phyloP scores from a whole-genome alignment of 2,888 invertebrate genomes.

The Drosophila villosipedis region DNA sequence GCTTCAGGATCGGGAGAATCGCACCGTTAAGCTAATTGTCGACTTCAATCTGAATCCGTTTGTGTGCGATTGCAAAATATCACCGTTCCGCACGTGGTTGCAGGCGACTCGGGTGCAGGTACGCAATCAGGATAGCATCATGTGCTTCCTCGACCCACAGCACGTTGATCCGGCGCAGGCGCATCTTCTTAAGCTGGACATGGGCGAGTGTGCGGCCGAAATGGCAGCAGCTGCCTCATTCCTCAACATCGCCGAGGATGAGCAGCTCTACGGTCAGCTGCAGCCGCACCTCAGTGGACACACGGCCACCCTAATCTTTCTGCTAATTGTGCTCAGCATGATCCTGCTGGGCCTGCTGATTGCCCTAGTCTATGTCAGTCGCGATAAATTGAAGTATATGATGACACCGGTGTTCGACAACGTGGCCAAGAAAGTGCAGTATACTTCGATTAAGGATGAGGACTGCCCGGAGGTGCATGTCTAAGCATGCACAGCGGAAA shows the following conservation, averaged over 20 bases:
- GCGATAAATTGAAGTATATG: constrained; percentile 87
- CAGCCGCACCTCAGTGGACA: constrained; percentile 79
- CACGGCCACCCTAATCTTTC: constrained; percentile 84
- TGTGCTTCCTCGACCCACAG: constrained; percentile 85
- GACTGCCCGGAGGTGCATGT: constrained; percentile 86
- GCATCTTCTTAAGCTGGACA: constrained; percentile 79
- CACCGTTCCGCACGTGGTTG: constrained; percentile 88
- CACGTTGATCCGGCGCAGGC: constrained; percentile 76
- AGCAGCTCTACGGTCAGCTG: constrained; percentile 70
- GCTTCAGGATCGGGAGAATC: constrained; percentile 85
- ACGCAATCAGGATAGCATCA: constrained; percentile 86
- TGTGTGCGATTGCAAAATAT: constrained; percentile 88
- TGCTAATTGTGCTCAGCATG: constrained; percentile 86
- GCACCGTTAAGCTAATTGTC: constrained; percentile 86
- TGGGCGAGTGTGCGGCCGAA: constrained; percentile 79
- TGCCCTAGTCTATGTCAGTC: constrained; percentile 88
- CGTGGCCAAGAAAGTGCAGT: constrained; percentile 90
- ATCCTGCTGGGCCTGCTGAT: constrained; percentile 87
- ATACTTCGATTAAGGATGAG: constrained; percentile 89
- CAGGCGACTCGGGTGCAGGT: constrained; percentile 87
- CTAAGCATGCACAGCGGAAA: constrained; percentile 52
- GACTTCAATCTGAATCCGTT: constrained; percentile 90
- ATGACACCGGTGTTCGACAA: constrained; percentile 88
- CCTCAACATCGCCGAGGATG: constrained; percentile 72
- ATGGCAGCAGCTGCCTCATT: constrained; percentile 80